Evolutionary conservation across 1,140 invertebrate genomes (phyloP), one percentile per base, ranked within the genome.

Genomic region (Macrobrachium nipponense): DNA sequence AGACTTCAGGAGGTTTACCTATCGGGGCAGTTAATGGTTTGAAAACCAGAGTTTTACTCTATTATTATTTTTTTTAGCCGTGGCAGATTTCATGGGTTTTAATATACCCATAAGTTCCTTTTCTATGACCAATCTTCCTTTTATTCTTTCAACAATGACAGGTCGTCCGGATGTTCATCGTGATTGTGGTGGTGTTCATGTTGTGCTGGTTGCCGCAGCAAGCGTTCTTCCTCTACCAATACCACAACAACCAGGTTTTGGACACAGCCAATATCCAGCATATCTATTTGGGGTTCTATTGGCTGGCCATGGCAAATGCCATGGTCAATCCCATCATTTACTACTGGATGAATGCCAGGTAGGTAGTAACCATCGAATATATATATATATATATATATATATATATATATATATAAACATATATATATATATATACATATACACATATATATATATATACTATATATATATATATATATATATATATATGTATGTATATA

Each of bases 251-350:
- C 12, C 93, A 94, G 17, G 93, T 96, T 15, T 91, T 95, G 36
- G 94, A 94, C 89, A 94, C 93, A 83, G 93, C 93, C 81, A 95
- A 96, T 90, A 94, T 96, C 0, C 95, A 96, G 90, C 95, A 96
- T 87, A 92, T 97, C 68, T 92, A 91, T 91, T 91, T 98, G 12
- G 93, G 93, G 11, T 97, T 97, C 91, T 98, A 97, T 90, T 97
- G 96, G 95, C 92, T 98, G 23, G 96, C 96, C 5, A 98, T 98
- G 96, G 95, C 95, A 2, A 97, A 97, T 89, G 95, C 96, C 2
- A 96, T 97, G 95, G 95, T 97, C 75, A 97, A 97, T 91, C 96
- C 96, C 0, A 94, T 97, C 66, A 96, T 97, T 59, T 97, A 97
- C 90, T 97, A 97, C 90, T 97, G 95, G 95, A 97, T 97, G 96